Evolutionary conservation across 2,113 vertebrate species (phyloP).

Genomic region (Aptenodytes patagonicus): DNA sequence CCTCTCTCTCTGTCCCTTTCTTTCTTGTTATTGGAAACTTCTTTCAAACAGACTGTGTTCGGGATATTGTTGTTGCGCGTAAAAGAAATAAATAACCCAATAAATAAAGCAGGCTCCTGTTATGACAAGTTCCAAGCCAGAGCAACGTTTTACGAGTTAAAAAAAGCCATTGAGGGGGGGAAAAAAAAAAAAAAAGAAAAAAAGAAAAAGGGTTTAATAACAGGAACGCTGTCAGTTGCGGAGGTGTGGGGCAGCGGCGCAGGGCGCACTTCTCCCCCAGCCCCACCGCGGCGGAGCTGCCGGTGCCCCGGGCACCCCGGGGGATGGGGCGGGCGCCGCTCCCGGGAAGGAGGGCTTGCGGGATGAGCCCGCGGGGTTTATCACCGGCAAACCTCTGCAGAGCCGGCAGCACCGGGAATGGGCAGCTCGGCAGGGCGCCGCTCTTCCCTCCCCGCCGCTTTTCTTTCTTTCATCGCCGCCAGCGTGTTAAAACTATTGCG

Average conservation of each 20-base stretch:
- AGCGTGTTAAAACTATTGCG: neutral
- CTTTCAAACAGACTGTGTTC: neutral
- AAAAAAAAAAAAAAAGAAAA: neutral
- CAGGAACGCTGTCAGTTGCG: neutral
- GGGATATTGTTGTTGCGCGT: neutral
- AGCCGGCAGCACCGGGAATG: neutral
- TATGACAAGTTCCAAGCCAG: conserved; percentile 2
- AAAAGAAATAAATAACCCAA: conserved; percentile 14
- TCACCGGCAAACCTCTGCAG: neutral
- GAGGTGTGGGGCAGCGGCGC: neutral
- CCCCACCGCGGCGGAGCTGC: neutral
- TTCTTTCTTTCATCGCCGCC: neutral
- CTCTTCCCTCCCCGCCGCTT: neutral
- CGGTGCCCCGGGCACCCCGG: neutral
- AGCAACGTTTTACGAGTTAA: neutral
- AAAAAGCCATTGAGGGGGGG: neutral
- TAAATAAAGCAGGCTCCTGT: conserved; percentile 12
- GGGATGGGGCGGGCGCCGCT: fast-evolving
- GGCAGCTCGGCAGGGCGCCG: neutral
- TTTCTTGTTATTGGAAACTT: neutral
- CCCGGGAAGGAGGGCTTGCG: neutral
- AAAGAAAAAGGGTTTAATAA: neutral
- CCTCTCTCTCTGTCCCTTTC: no score
- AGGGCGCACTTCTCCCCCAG: neutral
- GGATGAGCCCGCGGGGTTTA: neutral